phyloP scores from a whole-genome alignment of 92 coral and sea anemone species.

The Paramuricea clavata region DNA sequence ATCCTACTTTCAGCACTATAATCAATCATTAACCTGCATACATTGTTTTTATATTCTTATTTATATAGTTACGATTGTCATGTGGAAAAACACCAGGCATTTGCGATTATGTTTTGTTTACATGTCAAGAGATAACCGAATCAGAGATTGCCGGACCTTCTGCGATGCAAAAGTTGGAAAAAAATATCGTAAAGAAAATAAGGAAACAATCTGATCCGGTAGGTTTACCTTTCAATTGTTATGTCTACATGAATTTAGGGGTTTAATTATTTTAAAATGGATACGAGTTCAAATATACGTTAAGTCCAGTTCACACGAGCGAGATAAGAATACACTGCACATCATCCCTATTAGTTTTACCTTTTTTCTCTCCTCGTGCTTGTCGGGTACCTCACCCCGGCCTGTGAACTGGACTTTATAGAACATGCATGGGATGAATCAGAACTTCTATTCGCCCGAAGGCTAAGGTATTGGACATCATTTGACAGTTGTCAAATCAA shows the following conservation, averaged over 20 bases:
- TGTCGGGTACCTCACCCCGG: too few species aligned
- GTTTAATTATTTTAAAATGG: too few species aligned
- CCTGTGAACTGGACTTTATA: too few species aligned
- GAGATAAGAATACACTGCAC: too few species aligned
- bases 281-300: too few species aligned
- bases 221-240: neutral
- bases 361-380: too few species aligned
- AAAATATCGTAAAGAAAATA: constrained; percentile 1
- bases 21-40: neutral
- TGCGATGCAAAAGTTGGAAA: constrained; percentile 17
- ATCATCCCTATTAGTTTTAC: too few species aligned
- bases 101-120: neutral
- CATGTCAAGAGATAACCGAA: neutral
- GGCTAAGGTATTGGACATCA: too few species aligned
- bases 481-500: too few species aligned
- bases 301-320: too few species aligned
- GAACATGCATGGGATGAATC: neutral
- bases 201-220: constrained; percentile 1
- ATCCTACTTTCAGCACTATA: too few species aligned
- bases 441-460: neutral
- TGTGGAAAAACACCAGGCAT: constrained; percentile 25
- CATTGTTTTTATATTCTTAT: neutral
- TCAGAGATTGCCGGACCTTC: neutral
- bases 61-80: neutral
- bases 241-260: neutral